Conservation (phyloP, 2,113 vertebrate genomes). For the Lates calcarifer region DNA sequence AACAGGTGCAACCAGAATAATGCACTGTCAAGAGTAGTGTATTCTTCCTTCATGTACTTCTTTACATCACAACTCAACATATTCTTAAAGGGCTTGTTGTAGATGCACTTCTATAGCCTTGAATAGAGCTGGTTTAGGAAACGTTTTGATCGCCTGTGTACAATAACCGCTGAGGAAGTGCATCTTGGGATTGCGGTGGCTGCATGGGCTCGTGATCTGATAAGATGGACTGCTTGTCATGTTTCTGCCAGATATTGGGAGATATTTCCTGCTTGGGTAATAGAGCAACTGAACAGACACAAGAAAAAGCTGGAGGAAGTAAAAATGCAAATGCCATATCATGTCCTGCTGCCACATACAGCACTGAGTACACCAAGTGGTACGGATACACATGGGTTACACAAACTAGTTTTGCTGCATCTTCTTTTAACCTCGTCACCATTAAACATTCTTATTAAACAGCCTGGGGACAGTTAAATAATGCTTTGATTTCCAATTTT, state of each 20-base stretch:
- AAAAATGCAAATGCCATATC: conserved; percentile 38
- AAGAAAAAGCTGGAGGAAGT: conserved; percentile 13
- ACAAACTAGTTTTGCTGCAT: background rate
- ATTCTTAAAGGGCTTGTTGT: background rate
- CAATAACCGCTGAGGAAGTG: conserved; percentile 44
- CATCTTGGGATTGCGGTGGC: conserved; percentile 29
- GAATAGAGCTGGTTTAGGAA: conserved; percentile 3
- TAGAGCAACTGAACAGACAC: conserved; percentile 38
- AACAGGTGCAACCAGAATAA: conserved; percentile 26
- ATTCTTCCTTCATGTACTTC: conserved; percentile 11
- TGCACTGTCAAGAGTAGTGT: background rate
- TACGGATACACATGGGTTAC: background rate
- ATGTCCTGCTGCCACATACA: conserved; percentile 17
- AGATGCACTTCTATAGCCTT: background rate
- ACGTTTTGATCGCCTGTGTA: conserved; percentile 12
- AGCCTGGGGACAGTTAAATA: background rate
- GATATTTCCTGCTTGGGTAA: conserved; percentile 53
- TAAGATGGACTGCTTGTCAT: conserved; percentile 65
- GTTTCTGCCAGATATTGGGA: conserved; percentile 63
- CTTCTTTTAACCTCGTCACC: background rate
- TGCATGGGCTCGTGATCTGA: conserved; percentile 43
- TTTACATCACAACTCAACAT: conserved; percentile 21
- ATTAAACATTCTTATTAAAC: background rate
- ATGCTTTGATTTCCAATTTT: conserved; percentile 8
- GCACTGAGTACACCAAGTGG: conserved; percentile 17